phyloP scores from a whole-genome alignment of 2,113 vertebrate genomes.

The Riparia riparia region DNA sequence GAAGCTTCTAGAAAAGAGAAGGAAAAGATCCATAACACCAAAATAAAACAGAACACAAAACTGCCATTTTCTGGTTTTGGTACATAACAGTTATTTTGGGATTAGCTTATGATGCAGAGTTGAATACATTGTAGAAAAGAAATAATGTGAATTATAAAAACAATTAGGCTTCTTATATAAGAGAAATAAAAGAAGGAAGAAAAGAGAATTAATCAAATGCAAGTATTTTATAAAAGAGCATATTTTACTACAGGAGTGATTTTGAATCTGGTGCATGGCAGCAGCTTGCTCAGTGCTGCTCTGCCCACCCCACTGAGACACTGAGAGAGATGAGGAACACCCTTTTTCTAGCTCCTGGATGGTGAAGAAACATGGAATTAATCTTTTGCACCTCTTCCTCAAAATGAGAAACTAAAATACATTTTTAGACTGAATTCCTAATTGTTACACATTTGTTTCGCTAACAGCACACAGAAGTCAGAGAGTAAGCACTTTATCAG shows the following conservation, averaged over 20 bases:
- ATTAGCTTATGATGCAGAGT: background rate
- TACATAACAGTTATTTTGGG: background rate
- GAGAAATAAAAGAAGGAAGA: background rate
- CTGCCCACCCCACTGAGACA: rapidly evolving
- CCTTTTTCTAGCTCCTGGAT: background rate
- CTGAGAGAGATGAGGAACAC: background rate
- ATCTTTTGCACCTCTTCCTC: background rate
- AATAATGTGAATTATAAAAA: background rate
- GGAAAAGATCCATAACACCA: background rate
- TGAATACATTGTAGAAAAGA: background rate
- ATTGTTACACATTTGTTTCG: background rate
- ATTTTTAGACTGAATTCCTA: background rate
- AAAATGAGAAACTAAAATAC: background rate
- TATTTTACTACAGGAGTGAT: background rate
- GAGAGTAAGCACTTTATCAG: background rate
- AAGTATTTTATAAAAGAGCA: background rate
- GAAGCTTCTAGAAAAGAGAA: background rate
- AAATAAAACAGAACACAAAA: background rate
- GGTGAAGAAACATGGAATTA: background rate
- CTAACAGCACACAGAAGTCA: background rate
- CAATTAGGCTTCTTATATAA: background rate
- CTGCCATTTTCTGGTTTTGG: background rate
- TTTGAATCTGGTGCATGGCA: background rate
- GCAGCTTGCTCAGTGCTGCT: background rate
- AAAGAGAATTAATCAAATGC: background rate